Evolutionary conservation across 1,140 invertebrate genomes (phyloP).

Genomic region (Diorhabda elongata): DNA sequence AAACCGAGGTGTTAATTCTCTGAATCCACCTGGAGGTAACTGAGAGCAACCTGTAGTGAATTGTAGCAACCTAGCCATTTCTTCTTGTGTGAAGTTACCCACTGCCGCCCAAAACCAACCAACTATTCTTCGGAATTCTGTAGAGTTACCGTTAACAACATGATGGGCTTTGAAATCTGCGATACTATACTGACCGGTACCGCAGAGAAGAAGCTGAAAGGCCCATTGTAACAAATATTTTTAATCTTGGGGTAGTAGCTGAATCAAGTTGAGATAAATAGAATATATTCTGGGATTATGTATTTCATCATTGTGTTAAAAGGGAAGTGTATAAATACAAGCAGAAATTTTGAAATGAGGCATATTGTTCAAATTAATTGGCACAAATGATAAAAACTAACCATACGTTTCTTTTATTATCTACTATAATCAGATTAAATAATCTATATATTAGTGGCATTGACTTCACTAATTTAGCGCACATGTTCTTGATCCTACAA

Average conservation of each 20-base stretch:
- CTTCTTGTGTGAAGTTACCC: slow-evolving; percentile 85
- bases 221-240: slow-evolving; percentile 41
- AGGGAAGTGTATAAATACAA: background rate
- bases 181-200: slow-evolving; percentile 88
- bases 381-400: no score
- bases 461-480: no score
- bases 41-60: slow-evolving; percentile 93
- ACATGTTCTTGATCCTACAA: no score
- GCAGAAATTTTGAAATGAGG: no score
- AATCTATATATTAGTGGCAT: no score
- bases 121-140: slow-evolving; percentile 78
- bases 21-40: slow-evolving; percentile 85
- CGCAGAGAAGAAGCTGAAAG: slow-evolving; percentile 80
- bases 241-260: slow-evolving; percentile 24
- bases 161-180: slow-evolving; percentile 86
- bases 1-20: slow-evolving; percentile 83
- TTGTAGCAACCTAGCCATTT: slow-evolving; percentile 88
- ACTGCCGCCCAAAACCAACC: slow-evolving; percentile 95
- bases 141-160: slow-evolving; percentile 76
- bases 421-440: no score
- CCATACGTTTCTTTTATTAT: no score
- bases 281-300: background rate
- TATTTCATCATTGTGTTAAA: background rate
- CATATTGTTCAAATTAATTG: no score
- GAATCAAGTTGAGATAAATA: background rate